phyloP scores from a whole-genome alignment of 2,113 vertebrate genomes.

The Laticauda laticaudata region DNA sequence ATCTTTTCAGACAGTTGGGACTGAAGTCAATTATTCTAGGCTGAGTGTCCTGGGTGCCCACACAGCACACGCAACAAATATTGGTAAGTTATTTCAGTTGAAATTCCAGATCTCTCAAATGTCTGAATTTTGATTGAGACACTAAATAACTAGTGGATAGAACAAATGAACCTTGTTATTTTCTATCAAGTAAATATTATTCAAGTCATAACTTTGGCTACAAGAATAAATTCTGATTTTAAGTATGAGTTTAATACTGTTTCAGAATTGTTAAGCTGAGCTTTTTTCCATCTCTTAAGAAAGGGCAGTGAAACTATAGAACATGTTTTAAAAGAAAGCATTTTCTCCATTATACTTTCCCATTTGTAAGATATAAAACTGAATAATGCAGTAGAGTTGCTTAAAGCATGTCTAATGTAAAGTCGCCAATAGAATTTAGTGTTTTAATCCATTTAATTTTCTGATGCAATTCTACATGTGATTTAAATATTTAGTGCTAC shows the following conservation, averaged over 20 bases:
- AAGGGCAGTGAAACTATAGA: not conserved
- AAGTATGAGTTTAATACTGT: not conserved
- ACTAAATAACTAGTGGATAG: not conserved
- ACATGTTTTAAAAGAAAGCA: not conserved
- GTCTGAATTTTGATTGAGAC: not conserved
- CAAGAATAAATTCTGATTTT: not conserved
- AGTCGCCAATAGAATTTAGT: not conserved
- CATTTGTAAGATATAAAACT: not conserved
- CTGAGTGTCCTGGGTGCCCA: not conserved
- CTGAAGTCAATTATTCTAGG: too few relatives aligned
- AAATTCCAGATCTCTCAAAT: not conserved
- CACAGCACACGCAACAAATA: too few relatives aligned
- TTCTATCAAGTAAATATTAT: not conserved
- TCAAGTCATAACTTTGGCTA: not conserved
- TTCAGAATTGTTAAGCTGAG: not conserved
- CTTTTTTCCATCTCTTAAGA: not conserved
- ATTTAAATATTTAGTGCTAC: not conserved
- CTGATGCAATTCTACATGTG: not conserved
- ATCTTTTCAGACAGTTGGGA: not conserved
- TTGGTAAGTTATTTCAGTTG: not conserved
- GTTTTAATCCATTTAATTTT: not conserved
- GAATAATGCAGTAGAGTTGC: not conserved
- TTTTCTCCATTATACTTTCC: not conserved
- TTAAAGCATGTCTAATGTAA: not conserved
- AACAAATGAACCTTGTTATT: not conserved